These are phyloP conservation scores for Capricornis sumatraensis DNA, from an alignment of 2,113 vertebrate species.

Conservation along the genomic window DNA sequence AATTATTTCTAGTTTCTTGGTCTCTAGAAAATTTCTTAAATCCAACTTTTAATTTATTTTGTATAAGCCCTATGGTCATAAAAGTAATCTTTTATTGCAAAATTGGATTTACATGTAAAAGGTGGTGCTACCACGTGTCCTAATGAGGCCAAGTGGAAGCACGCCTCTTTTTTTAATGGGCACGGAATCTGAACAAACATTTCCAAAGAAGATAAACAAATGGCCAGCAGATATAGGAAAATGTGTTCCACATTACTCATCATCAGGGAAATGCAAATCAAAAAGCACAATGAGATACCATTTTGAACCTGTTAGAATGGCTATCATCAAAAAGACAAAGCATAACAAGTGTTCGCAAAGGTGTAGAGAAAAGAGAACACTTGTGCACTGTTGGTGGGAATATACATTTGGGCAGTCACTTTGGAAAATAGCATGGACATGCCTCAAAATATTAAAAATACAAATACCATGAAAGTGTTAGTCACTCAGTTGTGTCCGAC, in stretches of 20 bases:
- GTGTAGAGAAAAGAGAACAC: not conserved
- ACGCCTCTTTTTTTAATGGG: rapidly evolving
- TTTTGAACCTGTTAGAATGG: not conserved
- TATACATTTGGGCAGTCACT: not conserved
- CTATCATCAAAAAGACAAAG: not conserved
- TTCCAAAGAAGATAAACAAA: not conserved
- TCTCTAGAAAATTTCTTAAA: not conserved
- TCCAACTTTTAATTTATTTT: not conserved
- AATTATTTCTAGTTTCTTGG: not conserved
- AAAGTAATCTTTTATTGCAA: not conserved
- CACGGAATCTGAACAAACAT: not conserved
- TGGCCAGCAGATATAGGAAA: not conserved
- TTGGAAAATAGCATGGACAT: not conserved
- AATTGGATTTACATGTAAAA: not conserved
- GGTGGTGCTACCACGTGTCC: not conserved
- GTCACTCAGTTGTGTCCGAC: not conserved
- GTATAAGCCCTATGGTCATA: not conserved
- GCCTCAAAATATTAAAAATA: not conserved
- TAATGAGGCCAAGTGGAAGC: not conserved
- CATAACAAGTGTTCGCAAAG: not conserved
- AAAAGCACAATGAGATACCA: not conserved
- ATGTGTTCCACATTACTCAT: not conserved
- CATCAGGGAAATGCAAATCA: not conserved
- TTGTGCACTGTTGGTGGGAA: not conserved
- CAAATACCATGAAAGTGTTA: not conserved